phyloP scores from a whole-genome alignment of 2,888 invertebrate species.

The Ennomos quercinarius region DNA sequence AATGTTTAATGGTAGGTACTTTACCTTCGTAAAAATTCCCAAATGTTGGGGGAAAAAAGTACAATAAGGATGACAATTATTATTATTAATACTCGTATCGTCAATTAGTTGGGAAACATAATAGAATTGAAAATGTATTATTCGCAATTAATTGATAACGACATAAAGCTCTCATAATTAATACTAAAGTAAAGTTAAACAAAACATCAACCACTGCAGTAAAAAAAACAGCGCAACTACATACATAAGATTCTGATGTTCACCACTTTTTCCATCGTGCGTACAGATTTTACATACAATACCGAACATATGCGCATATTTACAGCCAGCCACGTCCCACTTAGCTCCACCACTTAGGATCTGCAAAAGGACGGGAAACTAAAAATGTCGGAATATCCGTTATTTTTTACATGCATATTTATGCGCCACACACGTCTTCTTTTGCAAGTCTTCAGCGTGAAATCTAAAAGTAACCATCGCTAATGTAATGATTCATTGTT shows the following conservation, averaged over 20 bases:
- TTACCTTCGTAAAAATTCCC: too few relatives aligned
- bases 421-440: slow-evolving; percentile 48
- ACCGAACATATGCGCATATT: slow-evolving; percentile 75
- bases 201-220: too few relatives aligned
- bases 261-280: slow-evolving; percentile 27
- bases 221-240: not conserved
- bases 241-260: slow-evolving; percentile 33
- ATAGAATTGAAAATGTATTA: too few relatives aligned
- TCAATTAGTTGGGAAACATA: too few relatives aligned
- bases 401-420: slow-evolving; percentile 52
- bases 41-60: too few relatives aligned
- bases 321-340: slow-evolving; percentile 52
- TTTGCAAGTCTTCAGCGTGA: slow-evolving; percentile 33
- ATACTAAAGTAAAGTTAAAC: too few relatives aligned
- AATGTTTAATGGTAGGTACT: too few relatives aligned
- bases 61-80: too few relatives aligned
- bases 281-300: slow-evolving; percentile 72
- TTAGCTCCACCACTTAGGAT: slow-evolving; percentile 50
- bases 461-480: slow-evolving; percentile 3
- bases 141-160: too few relatives aligned
- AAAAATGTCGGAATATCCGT: slow-evolving; percentile 52
- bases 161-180: too few relatives aligned
- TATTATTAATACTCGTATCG: too few relatives aligned
- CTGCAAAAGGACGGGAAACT: slow-evolving; percentile 61
- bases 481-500: slow-evolving; percentile 4